phyloP scores from a whole-genome alignment of 2,113 vertebrate genomes.

The Albula glossodonta region DNA sequence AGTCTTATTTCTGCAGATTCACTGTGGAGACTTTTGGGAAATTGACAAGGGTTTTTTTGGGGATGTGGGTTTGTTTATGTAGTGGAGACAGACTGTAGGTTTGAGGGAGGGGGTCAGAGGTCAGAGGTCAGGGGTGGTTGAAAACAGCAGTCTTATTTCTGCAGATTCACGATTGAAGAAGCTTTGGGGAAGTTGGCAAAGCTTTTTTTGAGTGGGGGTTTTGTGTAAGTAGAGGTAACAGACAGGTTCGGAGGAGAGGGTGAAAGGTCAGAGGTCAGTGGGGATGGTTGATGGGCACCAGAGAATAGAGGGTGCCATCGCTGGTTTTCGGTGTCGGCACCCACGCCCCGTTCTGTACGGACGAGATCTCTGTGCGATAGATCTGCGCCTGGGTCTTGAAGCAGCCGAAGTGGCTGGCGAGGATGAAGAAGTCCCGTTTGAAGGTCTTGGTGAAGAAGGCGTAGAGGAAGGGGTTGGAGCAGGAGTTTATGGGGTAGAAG shows the following conservation, averaged over 20 bases:
- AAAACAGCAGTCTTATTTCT: background rate
- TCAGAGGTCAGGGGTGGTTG: background rate
- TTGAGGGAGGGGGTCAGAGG: background rate
- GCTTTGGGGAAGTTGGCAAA: background rate
- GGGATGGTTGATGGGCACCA: slow-evolving; percentile 70
- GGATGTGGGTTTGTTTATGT: background rate
- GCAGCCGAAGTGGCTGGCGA: slow-evolving; percentile 87
- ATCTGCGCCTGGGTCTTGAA: slow-evolving; percentile 86
- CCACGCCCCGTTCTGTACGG: slow-evolving; percentile 77
- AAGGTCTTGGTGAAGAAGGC: slow-evolving; percentile 96
- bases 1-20: background rate
- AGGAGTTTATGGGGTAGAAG: slow-evolving; percentile 97
- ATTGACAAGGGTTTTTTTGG: background rate
- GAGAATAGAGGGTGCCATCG: slow-evolving; percentile 68
- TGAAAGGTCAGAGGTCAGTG: slow-evolving; percentile 43
- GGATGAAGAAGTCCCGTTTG: slow-evolving; percentile 87
- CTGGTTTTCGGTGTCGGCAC: slow-evolving; percentile 69
- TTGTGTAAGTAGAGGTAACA: background rate
- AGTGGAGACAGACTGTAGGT: background rate
- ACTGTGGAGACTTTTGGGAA: background rate
- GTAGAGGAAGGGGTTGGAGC: slow-evolving; percentile 94
- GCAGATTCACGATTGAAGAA: too few species aligned
- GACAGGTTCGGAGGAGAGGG: background rate
- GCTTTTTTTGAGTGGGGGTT: background rate
- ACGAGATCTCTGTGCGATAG: slow-evolving; percentile 87